Base-by-base conservation (phyloP, 2,113 vertebrate species). In the Heteronetta atricapilla region DNA sequence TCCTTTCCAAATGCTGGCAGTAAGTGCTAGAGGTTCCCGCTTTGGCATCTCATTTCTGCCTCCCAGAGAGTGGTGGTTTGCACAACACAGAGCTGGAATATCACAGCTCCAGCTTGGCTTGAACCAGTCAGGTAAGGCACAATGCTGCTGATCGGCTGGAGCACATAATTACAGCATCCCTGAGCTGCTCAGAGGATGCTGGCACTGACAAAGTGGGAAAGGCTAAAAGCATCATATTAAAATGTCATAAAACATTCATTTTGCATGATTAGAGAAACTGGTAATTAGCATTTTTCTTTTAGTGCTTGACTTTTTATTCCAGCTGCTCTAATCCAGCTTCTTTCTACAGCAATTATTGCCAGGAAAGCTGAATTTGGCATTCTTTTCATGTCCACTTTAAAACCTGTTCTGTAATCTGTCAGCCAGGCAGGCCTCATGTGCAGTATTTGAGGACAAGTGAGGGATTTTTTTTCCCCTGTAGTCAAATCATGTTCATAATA, bases 361-460 rank as follows among this genome's bases (percentile, higher is more conserved):
- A 97, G 94, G 70, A 93, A 93, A 96, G 75, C 97, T 94, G 78
- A 93, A 95, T 95, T 91, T 78, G 94, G 90, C 90, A 89, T 96
- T 88, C 88, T 94, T 97, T 95, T 93, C 92, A 93, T 91, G 94
- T 94, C 96, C 96, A 91, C 96, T 97, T 93, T 70, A 94, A 96
- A 96, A 97, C 94, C 88, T 97, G 94, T 83, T 96, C 92, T 92
- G 95, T 97, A 94, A 96, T 96, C 96, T 70, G 82, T 94, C 97
- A 96, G 88, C 56, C 59, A 82, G 82, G 85, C 91, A 94, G 72
- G 78, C 82, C 67, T 69, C 63, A 83, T 80, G 86, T 16, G 67
- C 66, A n/a, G 36, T 59, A 88, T 93, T 83, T 85, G 79, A 94
- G 95, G 85, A 88, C 64, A 94, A 96, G 38, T 29, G 33, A 52